phyloP scores from a whole-genome alignment of 2,113 vertebrate species.

The Pyxicephalus adspersus region DNA sequence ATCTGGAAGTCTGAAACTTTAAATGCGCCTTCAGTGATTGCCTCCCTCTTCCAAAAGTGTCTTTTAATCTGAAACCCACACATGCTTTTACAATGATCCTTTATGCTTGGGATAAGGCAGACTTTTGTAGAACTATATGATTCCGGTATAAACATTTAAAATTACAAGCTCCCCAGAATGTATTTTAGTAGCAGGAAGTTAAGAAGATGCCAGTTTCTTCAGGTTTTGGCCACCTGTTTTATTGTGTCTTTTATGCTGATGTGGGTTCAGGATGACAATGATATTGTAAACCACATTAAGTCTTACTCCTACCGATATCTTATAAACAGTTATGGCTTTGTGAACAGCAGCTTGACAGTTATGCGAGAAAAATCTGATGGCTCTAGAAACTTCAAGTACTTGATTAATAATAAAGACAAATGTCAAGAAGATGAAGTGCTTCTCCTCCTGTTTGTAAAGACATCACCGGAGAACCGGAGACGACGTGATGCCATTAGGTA shows the following conservation, averaged over 20 bases:
- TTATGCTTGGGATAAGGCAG: not conserved
- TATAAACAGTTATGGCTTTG: slow-evolving; percentile 86
- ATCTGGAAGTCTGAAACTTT: not conserved
- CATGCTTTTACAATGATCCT: slow-evolving; percentile 4
- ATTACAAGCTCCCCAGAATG: slow-evolving; percentile 73
- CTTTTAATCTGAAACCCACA: not conserved
- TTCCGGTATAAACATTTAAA: not conserved
- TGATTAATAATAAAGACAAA: slow-evolving; percentile 83
- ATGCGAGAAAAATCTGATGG: slow-evolving; percentile 66
- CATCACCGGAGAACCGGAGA: slow-evolving; percentile 79
- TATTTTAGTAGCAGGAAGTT: slow-evolving; percentile 80
- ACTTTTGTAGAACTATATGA: slow-evolving; percentile 11
- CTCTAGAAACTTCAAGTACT: slow-evolving; percentile 72
- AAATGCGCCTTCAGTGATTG: not conserved
- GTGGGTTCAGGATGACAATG: slow-evolving; percentile 80
- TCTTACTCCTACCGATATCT: slow-evolving; percentile 90
- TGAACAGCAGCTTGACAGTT: slow-evolving; percentile 78
- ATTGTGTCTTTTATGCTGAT: slow-evolving; percentile 81
- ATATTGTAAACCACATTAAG: slow-evolving; percentile 82
- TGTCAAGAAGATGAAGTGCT: slow-evolving; percentile 80
- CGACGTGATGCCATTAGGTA: slow-evolving; percentile 81
- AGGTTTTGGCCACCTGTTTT: slow-evolving; percentile 79
- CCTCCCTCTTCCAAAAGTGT: not conserved
- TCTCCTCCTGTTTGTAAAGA: slow-evolving; percentile 88
- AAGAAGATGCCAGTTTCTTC: slow-evolving; percentile 80